A percentile compares a stretch with the other conserved stretches of the same genome.
These are phyloP conservation scores for Oryzias dopingdopingensis DNA, from an alignment of 2,797 vertebrate species.

Conservation along the genomic window DNA sequence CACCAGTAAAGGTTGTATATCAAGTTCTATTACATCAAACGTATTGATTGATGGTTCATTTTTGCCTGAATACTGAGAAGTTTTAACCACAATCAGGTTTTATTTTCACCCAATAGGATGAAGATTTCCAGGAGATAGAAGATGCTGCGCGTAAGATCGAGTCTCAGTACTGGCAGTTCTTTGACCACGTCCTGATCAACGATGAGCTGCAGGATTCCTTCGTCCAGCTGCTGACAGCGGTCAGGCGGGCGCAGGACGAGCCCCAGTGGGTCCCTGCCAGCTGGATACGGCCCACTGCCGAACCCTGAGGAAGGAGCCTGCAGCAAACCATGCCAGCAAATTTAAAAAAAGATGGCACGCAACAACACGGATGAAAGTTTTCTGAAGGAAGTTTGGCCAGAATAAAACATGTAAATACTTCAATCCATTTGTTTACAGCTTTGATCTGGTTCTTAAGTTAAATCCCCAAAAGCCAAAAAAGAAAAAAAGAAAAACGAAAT, in stretches of 20 bases:
- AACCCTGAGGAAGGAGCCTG: conserved; percentile 58
- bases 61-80: background rate
- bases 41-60: background rate
- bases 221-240: conserved; percentile 76
- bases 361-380: conserved; percentile 2
- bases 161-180: conserved; percentile 86
- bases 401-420: conserved; percentile 14
- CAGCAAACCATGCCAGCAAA: conserved; percentile 12
- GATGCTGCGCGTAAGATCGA: conserved; percentile 86
- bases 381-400: conserved; percentile 7
- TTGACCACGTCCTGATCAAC: conserved; percentile 89
- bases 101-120: conserved; percentile 77
- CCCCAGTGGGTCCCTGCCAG: conserved; percentile 90
- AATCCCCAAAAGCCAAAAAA: conserved; percentile 29
- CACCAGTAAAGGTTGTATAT: too few species aligned
- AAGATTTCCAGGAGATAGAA: conserved; percentile 92
- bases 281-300: conserved; percentile 84
- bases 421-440: conserved; percentile 4
- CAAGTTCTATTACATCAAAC: background rate
- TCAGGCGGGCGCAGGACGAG: conserved; percentile 85
- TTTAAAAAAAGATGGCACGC: background rate
- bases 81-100: background rate
- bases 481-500: conserved; percentile 10
- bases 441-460: conserved; percentile 25
- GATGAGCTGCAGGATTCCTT: conserved; percentile 85